Percentiles rank a stretch among this genome's conserved stretches.
phyloP scores from a whole-genome alignment of 2,888 invertebrate species.

The Drosophila gaucha region DNA sequence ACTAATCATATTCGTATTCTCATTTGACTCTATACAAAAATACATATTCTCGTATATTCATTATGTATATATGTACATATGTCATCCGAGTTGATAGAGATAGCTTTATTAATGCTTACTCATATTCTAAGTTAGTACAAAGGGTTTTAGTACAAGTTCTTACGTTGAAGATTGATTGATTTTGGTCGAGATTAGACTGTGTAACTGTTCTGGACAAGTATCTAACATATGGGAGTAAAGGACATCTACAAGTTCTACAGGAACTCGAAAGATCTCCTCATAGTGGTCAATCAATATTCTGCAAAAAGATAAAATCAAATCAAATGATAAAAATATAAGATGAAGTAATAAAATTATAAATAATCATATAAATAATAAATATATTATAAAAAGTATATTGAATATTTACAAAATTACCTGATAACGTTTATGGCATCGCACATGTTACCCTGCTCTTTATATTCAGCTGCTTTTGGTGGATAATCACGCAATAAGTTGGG shows the following conservation, averaged over 20 bases:
- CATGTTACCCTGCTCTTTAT: slow-evolving; percentile 86
- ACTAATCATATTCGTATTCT: no score
- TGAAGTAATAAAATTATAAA: background rate
- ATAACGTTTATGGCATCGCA: slow-evolving; percentile 96
- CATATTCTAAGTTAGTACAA: background rate
- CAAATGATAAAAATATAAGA: slow-evolving; percentile 1
- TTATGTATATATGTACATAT: no score
- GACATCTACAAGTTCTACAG: slow-evolving; percentile 93
- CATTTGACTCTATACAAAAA: no score
- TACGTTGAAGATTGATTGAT: slow-evolving; percentile 28
- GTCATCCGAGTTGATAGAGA: no score
- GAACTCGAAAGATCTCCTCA: slow-evolving; percentile 90
- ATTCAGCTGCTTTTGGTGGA: slow-evolving; percentile 43
- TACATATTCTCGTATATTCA: no score
- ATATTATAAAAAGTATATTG: background rate
- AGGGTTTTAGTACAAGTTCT: background rate
- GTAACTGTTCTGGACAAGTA: slow-evolving; percentile 92
- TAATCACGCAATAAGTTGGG: slow-evolving; percentile 93
- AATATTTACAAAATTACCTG: slow-evolving; percentile 84
- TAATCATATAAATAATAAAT: background rate
- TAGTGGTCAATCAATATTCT: slow-evolving; percentile 89
- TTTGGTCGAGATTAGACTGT: slow-evolving; percentile 85
- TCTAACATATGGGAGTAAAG: slow-evolving; percentile 94
- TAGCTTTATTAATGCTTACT: no score
- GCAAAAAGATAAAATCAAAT: background rate